Conservation (phyloP, 2,113 vertebrate species). For the Mus spicilegus region DNA sequence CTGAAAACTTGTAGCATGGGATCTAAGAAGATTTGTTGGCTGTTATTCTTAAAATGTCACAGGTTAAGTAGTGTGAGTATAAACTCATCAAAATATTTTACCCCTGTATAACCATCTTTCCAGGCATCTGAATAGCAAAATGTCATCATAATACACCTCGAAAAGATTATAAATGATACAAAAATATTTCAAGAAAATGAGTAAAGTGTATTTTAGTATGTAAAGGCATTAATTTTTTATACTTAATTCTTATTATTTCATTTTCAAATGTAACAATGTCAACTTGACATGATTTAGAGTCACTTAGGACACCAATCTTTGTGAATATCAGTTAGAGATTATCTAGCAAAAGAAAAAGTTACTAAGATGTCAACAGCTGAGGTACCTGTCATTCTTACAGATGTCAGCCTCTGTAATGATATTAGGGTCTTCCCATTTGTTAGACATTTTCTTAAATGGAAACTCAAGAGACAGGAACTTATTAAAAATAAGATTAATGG, state of each 20-base stretch:
- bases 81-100: slow-evolving; percentile 71
- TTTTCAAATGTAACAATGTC: neutral
- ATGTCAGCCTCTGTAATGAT: neutral
- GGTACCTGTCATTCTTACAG: neutral
- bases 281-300: neutral
- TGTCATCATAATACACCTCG: slow-evolving; percentile 73
- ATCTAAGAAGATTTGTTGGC: slow-evolving; percentile 65
- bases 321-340: neutral
- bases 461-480: neutral
- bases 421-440: neutral
- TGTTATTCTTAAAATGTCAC: slow-evolving; percentile 72
- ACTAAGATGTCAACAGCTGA: neutral
- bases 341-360: neutral
- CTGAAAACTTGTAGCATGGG: slow-evolving; percentile 46
- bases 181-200: slow-evolving; percentile 70
- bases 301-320: neutral
- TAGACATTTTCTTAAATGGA: neutral
- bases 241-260: slow-evolving; percentile 69
- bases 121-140: slow-evolving; percentile 77
- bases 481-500: neutral
- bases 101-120: slow-evolving; percentile 67
- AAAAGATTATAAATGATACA: slow-evolving; percentile 73
- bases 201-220: slow-evolving; percentile 73
- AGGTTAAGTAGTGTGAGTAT: slow-evolving; percentile 52
- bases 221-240: slow-evolving; percentile 71